Evolutionary conservation across 2,797 vertebrate species (phyloP), one percentile per base, ranked within the genome.

Genomic region (Notamacropus eugenii): DNA sequence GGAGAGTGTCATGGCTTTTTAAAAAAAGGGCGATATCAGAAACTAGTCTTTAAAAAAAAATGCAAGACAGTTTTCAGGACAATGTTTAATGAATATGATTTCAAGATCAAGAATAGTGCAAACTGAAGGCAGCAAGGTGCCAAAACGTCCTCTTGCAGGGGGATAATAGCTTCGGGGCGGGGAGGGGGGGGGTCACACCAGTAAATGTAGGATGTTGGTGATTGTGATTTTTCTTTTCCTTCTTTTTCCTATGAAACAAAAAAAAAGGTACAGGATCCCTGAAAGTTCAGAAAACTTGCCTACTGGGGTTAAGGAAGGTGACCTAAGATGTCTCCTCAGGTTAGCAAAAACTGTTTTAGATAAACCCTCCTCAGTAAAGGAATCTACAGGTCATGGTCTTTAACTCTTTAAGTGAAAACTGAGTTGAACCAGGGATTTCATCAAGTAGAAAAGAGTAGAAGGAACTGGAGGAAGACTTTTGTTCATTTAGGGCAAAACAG

Each of bases 351-450:
- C 12, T 93, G 46, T 93, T 55, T 62, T 74, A 46, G n/a, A 50
- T 96, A 93, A 97, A 54, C 91, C 96, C 95, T 95, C 74, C 90
- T 59, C 40, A 82, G 93, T 59, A 74, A 94, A 94, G 13, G n/a
- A 56, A 59, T 56, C 55, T 93, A 22, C 94, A 57, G 74, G 74
- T 82, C n/a, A 92, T 62, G 50, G 46, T 96, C 28, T 94, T 87
- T 87, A 46, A 46, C 55, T 95, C 74, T 82, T 94, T 94, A 96
- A 92, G 57, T n/a, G 62, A 74, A 94, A 56, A 93, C 82, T 93
- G 54, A 92, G 57, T 94, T 54, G 50, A 94, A 13, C 95, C 55
- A 93, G 92, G 74, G 40, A 87, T 87, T 87, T 87, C 40, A 82
- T 82, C 40, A 87, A 87, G 19, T 82, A 82, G 92, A 96, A 55